Evolutionary conservation across 53 echinoderm and acorn worm genomes (phyloP).

Genomic region (Hippasteria phrygiana): DNA sequence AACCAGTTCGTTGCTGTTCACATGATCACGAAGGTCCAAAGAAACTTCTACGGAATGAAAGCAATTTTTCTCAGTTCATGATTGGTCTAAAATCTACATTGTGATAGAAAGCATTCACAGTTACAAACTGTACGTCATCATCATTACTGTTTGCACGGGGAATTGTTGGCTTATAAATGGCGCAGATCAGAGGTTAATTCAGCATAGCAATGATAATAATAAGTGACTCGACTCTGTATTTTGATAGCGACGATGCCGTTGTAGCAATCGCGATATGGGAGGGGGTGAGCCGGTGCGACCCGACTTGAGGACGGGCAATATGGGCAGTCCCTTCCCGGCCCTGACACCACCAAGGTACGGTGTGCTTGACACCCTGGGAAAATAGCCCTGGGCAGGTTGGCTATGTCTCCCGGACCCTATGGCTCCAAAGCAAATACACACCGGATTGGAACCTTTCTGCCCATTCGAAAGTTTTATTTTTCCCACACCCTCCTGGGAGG

Average conservation of each 20-base stretch:
- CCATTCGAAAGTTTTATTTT: neutral
- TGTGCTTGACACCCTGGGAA: neutral
- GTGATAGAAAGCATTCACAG: conserved; percentile 3
- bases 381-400: conserved; percentile 6
- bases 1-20: no score
- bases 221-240: neutral
- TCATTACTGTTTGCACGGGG: neutral
- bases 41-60: no score
- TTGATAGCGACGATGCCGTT: neutral
- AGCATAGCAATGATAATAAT: conserved; percentile 36
- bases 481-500: neutral
- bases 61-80: no score
- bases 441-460: neutral
- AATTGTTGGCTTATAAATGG: neutral
- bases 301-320: neutral
- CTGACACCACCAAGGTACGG: neutral
- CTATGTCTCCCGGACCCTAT: neutral
- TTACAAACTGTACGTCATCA: neutral
- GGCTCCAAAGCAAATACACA: neutral
- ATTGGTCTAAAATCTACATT: no score
- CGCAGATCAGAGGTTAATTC: conserved; percentile 43
- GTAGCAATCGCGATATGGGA: neutral
- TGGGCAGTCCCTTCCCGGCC: neutral
- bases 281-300: neutral
- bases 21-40: no score